A percentile compares a stretch with the other conserved stretches of the same genome.
Evolutionary conservation across 2,888 invertebrate genomes (phyloP).

Genomic region (Morinoia aosen): DNA sequence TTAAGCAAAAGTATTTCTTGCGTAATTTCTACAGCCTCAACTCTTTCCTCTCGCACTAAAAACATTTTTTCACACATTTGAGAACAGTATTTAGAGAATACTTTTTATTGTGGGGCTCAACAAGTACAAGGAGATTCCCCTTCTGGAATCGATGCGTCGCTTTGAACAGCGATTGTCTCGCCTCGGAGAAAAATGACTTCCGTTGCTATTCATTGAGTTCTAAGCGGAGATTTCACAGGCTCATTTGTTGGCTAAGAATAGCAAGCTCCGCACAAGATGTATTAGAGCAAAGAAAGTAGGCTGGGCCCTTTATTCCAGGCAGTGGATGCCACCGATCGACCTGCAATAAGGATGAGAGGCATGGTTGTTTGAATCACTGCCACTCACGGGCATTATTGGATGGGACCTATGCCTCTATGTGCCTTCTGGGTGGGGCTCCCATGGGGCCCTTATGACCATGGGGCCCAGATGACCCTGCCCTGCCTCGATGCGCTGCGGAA

Average conservation of each 20-base stretch:
- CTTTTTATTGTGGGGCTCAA: not conserved
- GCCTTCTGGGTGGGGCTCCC: not conserved
- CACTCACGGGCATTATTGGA: not conserved
- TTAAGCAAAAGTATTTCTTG: no score
- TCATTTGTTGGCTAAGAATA: slow-evolving; percentile 3
- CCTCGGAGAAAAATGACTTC: not conserved
- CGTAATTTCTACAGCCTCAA: no score
- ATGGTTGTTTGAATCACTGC: not conserved
- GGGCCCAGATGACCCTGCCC: not conserved
- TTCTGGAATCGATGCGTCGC: not conserved
- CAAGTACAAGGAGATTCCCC: not conserved
- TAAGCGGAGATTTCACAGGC: not conserved
- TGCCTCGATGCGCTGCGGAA: not conserved
- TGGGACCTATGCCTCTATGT: not conserved
- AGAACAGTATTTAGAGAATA: no score
- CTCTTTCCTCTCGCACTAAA: no score
- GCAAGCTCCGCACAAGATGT: not conserved
- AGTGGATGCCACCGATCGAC: not conserved
- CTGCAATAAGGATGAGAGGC: slow-evolving; percentile 2
- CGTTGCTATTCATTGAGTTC: not conserved
- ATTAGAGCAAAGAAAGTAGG: not conserved
- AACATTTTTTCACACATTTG: no score
- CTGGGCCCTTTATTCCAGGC: not conserved
- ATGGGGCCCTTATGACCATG: not conserved
- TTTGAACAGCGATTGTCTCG: not conserved